These are phyloP conservation scores for Dyspetes luteomarginatus DNA, from an alignment of 2,888 invertebrate genomes.

Conservation along the genomic window DNA sequence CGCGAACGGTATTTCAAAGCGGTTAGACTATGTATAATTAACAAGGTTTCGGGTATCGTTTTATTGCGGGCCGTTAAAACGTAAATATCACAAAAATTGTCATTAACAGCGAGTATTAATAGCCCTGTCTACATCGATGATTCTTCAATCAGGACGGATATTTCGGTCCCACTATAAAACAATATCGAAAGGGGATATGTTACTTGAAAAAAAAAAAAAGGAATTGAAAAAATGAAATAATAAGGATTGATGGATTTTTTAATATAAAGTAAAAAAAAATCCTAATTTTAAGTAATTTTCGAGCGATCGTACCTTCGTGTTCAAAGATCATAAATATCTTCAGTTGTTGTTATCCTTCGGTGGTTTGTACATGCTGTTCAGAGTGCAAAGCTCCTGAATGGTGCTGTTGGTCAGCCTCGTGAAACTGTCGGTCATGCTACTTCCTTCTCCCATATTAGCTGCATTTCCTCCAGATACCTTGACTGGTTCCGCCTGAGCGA, in stretches of 20 bases:
- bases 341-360: conserved; percentile 66
- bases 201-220: too few species aligned
- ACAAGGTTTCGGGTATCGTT: conserved; percentile 10
- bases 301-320: conserved; percentile 24
- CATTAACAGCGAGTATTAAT: conserved; percentile 59
- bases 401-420: conserved; percentile 84
- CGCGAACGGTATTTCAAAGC: conserved; percentile 17
- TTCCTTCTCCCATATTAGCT: conserved; percentile 66
- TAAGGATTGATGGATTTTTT: too few species aligned
- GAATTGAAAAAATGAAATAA: too few species aligned
- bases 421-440: conserved; percentile 85
- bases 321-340: conserved; percentile 38
- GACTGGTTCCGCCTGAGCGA: conserved; percentile 48
- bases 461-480: conserved; percentile 62
- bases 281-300: background rate
- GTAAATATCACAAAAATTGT: conserved; percentile 68
- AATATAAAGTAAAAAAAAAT: background rate
- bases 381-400: conserved; percentile 82
- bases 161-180: conserved; percentile 59
- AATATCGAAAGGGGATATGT: conserved; percentile 41
- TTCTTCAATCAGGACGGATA: conserved; percentile 43
- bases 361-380: conserved; percentile 79
- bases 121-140: conserved; percentile 43
- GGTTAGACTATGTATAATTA: conserved; percentile 31
- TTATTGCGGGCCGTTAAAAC: conserved; percentile 55